A percentile compares a stretch with the other conserved stretches of the same genome.
These are phyloP conservation scores for Cryptotermes secundus DNA, from an alignment of 1,140 invertebrate species.

Conservation along the genomic window DNA sequence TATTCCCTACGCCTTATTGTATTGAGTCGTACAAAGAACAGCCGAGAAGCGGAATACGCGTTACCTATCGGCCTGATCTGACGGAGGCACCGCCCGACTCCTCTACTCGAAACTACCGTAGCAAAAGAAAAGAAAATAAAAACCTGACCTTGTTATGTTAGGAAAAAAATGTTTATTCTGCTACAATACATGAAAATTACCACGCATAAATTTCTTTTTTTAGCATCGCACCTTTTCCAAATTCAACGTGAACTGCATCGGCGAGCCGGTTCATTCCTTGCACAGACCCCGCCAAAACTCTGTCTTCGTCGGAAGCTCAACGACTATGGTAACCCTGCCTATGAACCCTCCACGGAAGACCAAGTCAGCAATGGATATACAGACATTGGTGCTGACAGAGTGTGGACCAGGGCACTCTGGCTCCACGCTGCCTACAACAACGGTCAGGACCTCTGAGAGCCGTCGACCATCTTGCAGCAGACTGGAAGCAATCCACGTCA, in stretches of 20 bases:
- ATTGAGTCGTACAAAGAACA: too few species aligned
- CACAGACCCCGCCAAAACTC: conserved; percentile 70
- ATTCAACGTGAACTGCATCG: conserved; percentile 64
- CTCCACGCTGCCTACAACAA: conserved; percentile 36
- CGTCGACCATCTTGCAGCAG: not conserved
- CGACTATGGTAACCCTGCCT: conserved; percentile 58
- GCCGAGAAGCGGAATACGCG: too few species aligned
- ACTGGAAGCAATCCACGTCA: conserved; percentile 16
- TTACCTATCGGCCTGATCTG: too few species aligned
- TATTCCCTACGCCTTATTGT: too few species aligned
- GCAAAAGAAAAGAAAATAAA: too few species aligned
- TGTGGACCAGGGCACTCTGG: conserved; percentile 39
- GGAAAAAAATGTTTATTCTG: not conserved
- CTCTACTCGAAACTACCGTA: too few species aligned
- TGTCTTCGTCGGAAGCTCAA: conserved; percentile 75
- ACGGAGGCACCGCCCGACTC: too few species aligned
- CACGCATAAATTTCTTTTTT: conserved; percentile 27
- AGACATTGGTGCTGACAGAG: conserved; percentile 65
- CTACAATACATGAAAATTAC: too few species aligned
- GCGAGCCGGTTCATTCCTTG: conserved; percentile 48
- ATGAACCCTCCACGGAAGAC: conserved; percentile 54
- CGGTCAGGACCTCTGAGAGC: not conserved
- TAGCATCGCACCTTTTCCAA: conserved; percentile 67
- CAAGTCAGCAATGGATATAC: conserved; percentile 80
- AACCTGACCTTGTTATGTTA: too few species aligned